phyloP scores from a whole-genome alignment of 2,888 invertebrate species.

The Arctia plantaginis region DNA sequence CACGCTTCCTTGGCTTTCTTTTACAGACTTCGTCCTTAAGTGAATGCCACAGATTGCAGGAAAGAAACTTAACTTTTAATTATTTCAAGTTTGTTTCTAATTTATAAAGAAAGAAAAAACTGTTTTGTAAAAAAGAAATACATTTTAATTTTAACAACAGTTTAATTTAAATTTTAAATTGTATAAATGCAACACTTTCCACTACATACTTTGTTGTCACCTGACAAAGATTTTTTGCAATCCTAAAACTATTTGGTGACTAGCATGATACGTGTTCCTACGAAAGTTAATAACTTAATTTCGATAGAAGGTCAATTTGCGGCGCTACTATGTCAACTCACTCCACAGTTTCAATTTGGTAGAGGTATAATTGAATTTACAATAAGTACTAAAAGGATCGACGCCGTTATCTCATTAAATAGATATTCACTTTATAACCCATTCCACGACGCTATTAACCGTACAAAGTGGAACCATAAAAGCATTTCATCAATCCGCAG shows the following conservation, averaged over 20 bases:
- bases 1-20: no score
- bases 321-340: background rate
- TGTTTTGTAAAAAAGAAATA: no score
- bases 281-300: background rate
- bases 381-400: constrained; percentile 1
- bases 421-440: constrained; percentile 34
- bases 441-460: constrained; percentile 30
- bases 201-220: no score
- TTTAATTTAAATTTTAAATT: no score
- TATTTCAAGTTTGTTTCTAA: no score
- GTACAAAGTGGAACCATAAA: constrained; percentile 14
- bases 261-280: background rate
- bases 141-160: no score
- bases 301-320: background rate
- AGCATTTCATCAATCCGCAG: constrained; percentile 17
- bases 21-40: no score
- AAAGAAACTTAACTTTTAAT: background rate
- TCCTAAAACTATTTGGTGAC: background rate
- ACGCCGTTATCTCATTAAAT: constrained; percentile 29
- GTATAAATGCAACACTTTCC: no score
- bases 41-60: background rate
- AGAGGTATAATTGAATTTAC: background rate
- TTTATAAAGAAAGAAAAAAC: no score
- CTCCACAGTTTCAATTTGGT: background rate
- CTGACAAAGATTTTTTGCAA: no score